Percentiles rank a stretch among this genome's conserved stretches.
Evolutionary conservation across 2,113 vertebrate genomes (phyloP).

Genomic region (Amia ocellicauda): DNA sequence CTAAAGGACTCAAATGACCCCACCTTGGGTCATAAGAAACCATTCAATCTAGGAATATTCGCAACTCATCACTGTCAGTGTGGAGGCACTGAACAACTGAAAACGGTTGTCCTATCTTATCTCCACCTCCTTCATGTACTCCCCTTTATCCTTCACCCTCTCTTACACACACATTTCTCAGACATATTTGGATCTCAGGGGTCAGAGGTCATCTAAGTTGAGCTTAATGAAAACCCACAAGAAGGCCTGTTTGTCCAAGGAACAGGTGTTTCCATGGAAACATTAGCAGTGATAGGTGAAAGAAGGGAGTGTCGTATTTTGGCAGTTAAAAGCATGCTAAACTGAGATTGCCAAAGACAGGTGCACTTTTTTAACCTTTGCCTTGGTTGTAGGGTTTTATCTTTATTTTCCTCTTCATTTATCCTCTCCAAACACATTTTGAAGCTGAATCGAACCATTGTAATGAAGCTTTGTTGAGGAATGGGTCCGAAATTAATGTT

Average conservation of each 20-base stretch:
- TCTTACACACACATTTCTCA: slow-evolving; percentile 30
- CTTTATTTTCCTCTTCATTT: neutral
- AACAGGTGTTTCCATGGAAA: slow-evolving; percentile 33
- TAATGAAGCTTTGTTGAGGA: too few species aligned
- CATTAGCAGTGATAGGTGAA: slow-evolving; percentile 13
- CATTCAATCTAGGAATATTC: too few species aligned
- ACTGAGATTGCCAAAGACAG: neutral
- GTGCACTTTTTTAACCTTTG: neutral
- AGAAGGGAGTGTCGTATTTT: slow-evolving; percentile 7
- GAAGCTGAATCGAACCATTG: too few species aligned
- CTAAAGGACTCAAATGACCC: too few species aligned
- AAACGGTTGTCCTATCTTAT: neutral
- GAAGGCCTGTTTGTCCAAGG: slow-evolving; percentile 30
- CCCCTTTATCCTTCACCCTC: slow-evolving; percentile 6
- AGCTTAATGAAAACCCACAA: slow-evolving; percentile 27
- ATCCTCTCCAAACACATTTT: neutral
- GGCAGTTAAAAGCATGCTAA: neutral
- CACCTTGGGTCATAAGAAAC: too few species aligned
- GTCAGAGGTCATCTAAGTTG: slow-evolving; percentile 36
- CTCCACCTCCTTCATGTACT: neutral
- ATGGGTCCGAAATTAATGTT: neutral
- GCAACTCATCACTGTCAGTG: neutral
- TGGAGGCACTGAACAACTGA: too few species aligned
- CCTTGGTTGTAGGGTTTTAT: neutral
- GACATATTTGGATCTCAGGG: slow-evolving; percentile 28